Conservation (phyloP, 2,113 vertebrate genomes). For the Cepphus grylle region DNA sequence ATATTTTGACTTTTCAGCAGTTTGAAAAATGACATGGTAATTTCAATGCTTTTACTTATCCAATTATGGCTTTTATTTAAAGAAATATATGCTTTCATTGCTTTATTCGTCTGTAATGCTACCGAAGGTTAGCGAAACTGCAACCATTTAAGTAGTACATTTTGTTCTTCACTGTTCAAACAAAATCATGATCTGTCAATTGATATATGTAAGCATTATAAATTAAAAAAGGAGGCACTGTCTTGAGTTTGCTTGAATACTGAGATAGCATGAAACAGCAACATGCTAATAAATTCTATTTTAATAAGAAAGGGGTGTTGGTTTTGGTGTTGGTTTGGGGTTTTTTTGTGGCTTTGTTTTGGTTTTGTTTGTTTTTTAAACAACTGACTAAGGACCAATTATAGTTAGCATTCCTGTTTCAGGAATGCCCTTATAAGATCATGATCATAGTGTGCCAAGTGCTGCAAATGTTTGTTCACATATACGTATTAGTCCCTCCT, state of each 20-base stretch:
- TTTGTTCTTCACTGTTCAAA: background rate
- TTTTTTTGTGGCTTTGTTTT: background rate
- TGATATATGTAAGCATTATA: background rate
- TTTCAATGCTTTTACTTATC: background rate
- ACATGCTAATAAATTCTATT: background rate
- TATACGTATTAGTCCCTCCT: background rate
- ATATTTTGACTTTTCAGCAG: background rate
- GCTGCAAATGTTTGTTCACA: background rate
- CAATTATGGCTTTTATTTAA: background rate
- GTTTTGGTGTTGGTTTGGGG: background rate
- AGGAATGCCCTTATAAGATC: background rate
- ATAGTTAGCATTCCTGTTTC: background rate
- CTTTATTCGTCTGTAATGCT: background rate
- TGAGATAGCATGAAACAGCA: background rate
- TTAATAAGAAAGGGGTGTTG: background rate
- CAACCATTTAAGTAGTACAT: background rate
- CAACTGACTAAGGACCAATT: background rate
- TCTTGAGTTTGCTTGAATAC: background rate
- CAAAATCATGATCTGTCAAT: background rate
- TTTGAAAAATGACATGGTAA: background rate
- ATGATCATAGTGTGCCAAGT: background rate
- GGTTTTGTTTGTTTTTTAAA: background rate
- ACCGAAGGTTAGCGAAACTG: background rate
- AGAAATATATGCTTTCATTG: background rate
- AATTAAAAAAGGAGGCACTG: background rate